phyloP scores from a whole-genome alignment of 1,140 invertebrate species.

The Camponotus vicinus region DNA sequence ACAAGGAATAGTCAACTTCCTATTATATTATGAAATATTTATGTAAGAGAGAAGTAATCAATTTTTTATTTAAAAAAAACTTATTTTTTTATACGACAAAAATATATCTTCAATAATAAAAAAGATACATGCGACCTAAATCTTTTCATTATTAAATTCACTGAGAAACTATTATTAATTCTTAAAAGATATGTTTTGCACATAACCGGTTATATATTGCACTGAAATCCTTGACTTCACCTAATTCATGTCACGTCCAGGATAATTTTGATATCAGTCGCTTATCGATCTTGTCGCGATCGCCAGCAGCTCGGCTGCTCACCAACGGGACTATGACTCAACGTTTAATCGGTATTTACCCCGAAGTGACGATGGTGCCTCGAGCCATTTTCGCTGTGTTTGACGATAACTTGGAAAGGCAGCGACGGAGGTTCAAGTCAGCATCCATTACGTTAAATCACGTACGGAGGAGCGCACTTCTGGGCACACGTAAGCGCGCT shows the following conservation, averaged over 20 bases:
- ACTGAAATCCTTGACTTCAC: neutral
- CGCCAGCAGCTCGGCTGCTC: conserved; percentile 16
- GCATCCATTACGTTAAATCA: conserved; percentile 74
- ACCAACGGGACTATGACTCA: conserved; percentile 14
- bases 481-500: conserved; percentile 44
- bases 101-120: neutral
- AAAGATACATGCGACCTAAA: neutral
- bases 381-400: conserved; percentile 52
- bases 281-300: conserved; percentile 20
- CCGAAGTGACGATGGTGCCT: conserved; percentile 38
- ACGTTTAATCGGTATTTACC: conserved; percentile 57
- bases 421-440: conserved; percentile 21
- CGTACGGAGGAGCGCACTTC: conserved; percentile 40
- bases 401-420: conserved; percentile 60
- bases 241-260: neutral
- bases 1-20: no score
- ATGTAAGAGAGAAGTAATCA: no score
- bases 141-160: neutral
- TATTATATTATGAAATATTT: no score
- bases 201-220: neutral
- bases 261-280: conserved; percentile 29
- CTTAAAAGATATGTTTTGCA: neutral
- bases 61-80: no score
- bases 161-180: neutral
- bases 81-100: neutral